Percentiles rank a stretch among this genome's conserved stretches.
These are phyloP conservation scores for Bellardia pandia DNA, from an alignment of 2,888 invertebrate species.

Conservation along the genomic window DNA sequence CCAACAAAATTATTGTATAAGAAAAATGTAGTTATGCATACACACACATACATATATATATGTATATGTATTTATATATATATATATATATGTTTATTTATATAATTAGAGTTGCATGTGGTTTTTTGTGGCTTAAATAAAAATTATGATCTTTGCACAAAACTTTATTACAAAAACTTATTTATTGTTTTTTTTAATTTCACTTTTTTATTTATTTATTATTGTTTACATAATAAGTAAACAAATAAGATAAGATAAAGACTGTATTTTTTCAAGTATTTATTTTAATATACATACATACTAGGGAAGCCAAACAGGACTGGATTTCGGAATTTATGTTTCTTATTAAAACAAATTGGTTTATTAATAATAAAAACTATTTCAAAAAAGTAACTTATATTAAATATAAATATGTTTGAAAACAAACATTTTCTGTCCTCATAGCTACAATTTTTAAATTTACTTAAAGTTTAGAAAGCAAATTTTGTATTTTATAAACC, in stretches of 20 bases:
- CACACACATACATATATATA: not conserved
- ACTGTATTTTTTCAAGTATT: no score
- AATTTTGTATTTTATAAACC: no score
- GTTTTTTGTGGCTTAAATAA: slow-evolving; percentile 48
- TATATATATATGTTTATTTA: not conserved
- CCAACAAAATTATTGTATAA: not conserved
- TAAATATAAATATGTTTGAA: no score
- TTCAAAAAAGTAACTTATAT: no score
- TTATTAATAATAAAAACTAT: no score
- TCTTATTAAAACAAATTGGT: no score
- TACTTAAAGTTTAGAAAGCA: no score
- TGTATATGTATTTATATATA: not conserved
- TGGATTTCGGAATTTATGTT: no score
- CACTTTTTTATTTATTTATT: slow-evolving; percentile 53
- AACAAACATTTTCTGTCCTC: no score
- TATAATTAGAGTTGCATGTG: slow-evolving; percentile 37
- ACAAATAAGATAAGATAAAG: not conserved
- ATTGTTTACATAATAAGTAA: slow-evolving; percentile 49
- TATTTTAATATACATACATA: no score
- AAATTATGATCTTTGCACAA: slow-evolving; percentile 22
- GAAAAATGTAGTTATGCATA: not conserved
- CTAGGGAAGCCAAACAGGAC: no score
- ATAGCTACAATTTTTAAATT: no score
- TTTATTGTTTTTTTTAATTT: slow-evolving; percentile 46
- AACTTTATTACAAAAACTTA: not conserved